A percentile compares a stretch with the other conserved stretches of the same genome.
These are phyloP conservation scores for Pandemis cinnamomeana DNA, from an alignment of 2,888 invertebrate species.

Conservation along the genomic window DNA sequence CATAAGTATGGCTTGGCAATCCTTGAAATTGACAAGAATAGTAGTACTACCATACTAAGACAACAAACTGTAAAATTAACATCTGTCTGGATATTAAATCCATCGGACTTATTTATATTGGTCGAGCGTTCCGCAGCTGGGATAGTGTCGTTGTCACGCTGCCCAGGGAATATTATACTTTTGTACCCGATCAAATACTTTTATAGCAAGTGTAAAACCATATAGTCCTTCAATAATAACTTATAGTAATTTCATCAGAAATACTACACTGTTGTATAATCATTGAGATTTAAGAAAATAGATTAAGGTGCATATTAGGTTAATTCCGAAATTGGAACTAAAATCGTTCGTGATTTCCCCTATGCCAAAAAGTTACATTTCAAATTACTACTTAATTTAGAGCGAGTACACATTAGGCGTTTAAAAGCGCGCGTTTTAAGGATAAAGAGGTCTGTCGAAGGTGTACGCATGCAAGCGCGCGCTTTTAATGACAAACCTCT, in stretches of 20 bases:
- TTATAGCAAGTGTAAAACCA: background rate
- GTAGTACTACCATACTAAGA: background rate
- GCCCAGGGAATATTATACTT: background rate
- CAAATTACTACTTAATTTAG: background rate
- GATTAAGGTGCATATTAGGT: slow-evolving; percentile 12
- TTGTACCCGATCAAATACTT: background rate
- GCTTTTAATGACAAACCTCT: too few species aligned
- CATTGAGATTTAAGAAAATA: slow-evolving; percentile 22
- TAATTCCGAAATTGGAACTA: background rate
- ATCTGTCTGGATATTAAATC: background rate
- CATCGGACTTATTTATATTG: background rate
- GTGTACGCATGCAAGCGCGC: too few species aligned
- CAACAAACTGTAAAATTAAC: background rate
- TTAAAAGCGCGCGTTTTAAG: too few species aligned
- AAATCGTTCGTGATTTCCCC: background rate
- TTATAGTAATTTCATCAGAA: slow-evolving; percentile 12
- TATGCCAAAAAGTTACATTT: background rate
- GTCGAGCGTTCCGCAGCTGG: background rate
- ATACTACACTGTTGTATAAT: slow-evolving; percentile 18
- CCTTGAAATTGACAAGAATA: background rate
- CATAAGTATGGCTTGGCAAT: slow-evolving; percentile 6
- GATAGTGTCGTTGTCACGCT: background rate
- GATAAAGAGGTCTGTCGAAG: too few species aligned
- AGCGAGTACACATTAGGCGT: too few species aligned
- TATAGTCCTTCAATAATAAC: slow-evolving; percentile 24